Percentiles rank a stretch among this genome's conserved stretches.
phyloP scores from a whole-genome alignment of 2,888 invertebrate genomes.

The Pelosia muscerda region DNA sequence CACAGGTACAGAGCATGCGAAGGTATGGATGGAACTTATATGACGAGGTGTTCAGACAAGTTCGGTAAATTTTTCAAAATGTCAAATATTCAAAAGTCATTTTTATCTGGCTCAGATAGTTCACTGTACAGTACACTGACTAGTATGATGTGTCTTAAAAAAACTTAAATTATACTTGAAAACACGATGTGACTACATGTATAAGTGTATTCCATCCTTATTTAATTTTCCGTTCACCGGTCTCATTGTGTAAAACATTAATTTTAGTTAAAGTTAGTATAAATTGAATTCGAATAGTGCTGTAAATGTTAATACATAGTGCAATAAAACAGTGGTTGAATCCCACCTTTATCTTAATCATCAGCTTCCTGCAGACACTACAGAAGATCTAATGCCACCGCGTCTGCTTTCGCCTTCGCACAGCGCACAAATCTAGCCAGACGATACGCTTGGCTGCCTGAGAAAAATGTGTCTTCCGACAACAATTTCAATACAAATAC shows the following conservation, averaged over 20 bases:
- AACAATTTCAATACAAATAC: constrained; percentile 46
- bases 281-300: neutral
- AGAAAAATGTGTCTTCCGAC: constrained; percentile 75
- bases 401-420: constrained; percentile 62
- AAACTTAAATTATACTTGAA: too few species aligned
- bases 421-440: constrained; percentile 60
- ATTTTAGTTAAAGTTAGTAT: neutral
- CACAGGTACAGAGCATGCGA: too few species aligned
- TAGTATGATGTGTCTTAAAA: too few species aligned
- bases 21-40: too few species aligned
- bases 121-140: too few species aligned
- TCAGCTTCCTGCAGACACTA: constrained; percentile 54
- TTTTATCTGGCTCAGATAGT: too few species aligned
- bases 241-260: too few species aligned
- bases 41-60: too few species aligned
- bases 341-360: constrained; percentile 50
- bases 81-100: too few species aligned
- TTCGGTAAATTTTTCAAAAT: too few species aligned
- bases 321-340: constrained; percentile 41
- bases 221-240: neutral
- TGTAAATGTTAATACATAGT: constrained; percentile 18
- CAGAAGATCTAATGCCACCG: constrained; percentile 32
- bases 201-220: too few species aligned
- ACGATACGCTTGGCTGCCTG: constrained; percentile 77
- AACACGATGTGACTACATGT: too few species aligned